These are phyloP conservation scores for Drosophila cyrtoloma DNA, from an alignment of 2,888 invertebrate genomes.

Conservation along the genomic window DNA sequence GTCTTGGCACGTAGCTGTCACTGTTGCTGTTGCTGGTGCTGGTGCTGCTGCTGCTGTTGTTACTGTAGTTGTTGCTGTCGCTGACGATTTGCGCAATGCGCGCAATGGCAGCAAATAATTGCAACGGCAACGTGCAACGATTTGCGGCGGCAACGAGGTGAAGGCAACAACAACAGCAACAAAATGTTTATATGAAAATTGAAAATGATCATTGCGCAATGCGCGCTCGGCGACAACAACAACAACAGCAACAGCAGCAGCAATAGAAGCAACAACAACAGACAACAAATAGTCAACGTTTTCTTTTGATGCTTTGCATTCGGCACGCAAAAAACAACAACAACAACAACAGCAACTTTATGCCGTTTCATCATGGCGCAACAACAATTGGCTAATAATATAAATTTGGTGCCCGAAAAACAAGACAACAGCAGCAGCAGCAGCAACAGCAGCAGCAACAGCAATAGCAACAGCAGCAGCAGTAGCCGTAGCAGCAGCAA, in stretches of 20 bases:
- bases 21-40: conserved; percentile 32
- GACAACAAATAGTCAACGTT: conserved; percentile 68
- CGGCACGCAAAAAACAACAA: conserved; percentile 69
- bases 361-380: conserved; percentile 66
- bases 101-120: conserved; percentile 75
- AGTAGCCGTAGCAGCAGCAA: conserved; percentile 28
- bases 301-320: conserved; percentile 73
- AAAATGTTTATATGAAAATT: conserved; percentile 76
- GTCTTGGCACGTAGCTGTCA: conserved; percentile 63
- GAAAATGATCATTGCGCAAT: conserved; percentile 76
- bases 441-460: conserved; percentile 12
- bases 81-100: conserved; percentile 64
- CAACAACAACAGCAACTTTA: conserved; percentile 49
- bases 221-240: conserved; percentile 56
- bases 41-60: conserved; percentile 25
- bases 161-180: conserved; percentile 60
- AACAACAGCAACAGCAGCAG: conserved; percentile 41
- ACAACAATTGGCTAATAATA: conserved; percentile 76
- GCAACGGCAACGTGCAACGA: conserved; percentile 76
- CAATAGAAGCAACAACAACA: conserved; percentile 12
- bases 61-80: conserved; percentile 43
- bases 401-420: conserved; percentile 68
- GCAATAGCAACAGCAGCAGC: conserved; percentile 23
- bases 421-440: conserved; percentile 37
- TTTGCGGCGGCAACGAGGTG: conserved; percentile 79